Base-by-base conservation (phyloP, 2,113 vertebrate species). In the Brevimyrus niger region DNA sequence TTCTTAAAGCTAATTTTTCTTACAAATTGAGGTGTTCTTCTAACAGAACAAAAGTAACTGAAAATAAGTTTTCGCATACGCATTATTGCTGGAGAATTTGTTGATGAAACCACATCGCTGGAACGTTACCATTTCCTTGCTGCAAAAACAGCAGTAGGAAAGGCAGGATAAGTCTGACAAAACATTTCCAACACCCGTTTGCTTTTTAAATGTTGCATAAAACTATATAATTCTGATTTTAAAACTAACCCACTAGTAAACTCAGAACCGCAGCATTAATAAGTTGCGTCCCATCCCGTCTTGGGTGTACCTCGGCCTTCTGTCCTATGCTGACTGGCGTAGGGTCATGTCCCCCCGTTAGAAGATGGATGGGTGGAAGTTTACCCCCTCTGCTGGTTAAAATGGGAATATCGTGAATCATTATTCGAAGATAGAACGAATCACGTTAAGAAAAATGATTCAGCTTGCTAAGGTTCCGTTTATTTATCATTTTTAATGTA, bases 331-430 rank as follows among this genome's bases (percentile, higher is more conserved):
- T 69, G 61, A 27, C n/a, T 31, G 27, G 27, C 10, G 3, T 11
- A 69, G n/a, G n/a, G 2, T 27, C n/a, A 31, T 69, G 61, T 4
- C n/a, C n/a, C 58, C 61, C 61, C 61, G 61, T 69, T 69, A 69
- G 61, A 31, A 27, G 61, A 69, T 31, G 8, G 61, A 69, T 69
- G 61, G n/a, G n/a, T 69, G 27, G 61, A 15, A 35, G 88, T 50
- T 92, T 89, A 69, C 87, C 73, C 80, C 92, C 76, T 69, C 94
- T 95, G 91, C 88, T 91, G 93, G 92, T 58, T 46, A 89, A 58
- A 88, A 47, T 31, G 55, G 44, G 88, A 88, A 90, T 2, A 76
- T 31, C 17, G 2, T 35, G 47, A 44, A 38, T 38, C 38, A 76
- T 27, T 69, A 27, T 69, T 69, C 8, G 53, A 55, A 35, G 6